Conservation (phyloP, 2,797 vertebrate genomes). For the Neopelma chrysocephalum region DNA sequence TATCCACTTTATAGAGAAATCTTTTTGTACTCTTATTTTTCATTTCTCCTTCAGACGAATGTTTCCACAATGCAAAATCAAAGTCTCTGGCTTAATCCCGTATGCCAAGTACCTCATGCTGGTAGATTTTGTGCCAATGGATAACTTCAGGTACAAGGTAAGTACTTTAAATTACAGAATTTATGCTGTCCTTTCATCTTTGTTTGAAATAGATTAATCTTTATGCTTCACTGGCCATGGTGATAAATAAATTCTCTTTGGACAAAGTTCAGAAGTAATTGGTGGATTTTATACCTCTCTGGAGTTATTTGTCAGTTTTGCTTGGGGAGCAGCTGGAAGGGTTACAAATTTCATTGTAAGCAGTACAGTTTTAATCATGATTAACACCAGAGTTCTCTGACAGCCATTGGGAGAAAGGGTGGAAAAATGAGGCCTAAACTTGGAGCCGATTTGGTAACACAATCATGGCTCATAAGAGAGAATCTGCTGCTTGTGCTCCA, state of each 20-base stretch:
- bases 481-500: background rate
- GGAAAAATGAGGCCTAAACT: background rate
- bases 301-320: conserved; percentile 33
- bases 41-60: conserved; percentile 81
- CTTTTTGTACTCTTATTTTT: background rate
- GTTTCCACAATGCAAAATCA: conserved; percentile 93
- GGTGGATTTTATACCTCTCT: conserved; percentile 24
- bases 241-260: conserved; percentile 23
- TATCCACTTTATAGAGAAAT: background rate
- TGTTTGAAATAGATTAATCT: background rate
- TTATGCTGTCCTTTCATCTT: background rate
- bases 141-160: conserved; percentile 92
- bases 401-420: background rate
- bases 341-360: background rate
- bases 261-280: conserved; percentile 31
- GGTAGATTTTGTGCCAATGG: conserved; percentile 90
- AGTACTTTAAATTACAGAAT: conserved; percentile 22
- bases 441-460: background rate
- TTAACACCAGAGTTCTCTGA: background rate
- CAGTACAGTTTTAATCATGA: background rate
- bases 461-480: background rate
- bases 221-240: background rate
- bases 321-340: conserved; percentile 12
- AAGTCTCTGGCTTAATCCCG: conserved; percentile 84
- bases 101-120: conserved; percentile 91